A percentile compares a stretch with the other conserved stretches of the same genome.
Evolutionary conservation across 2,888 invertebrate genomes (phyloP).

Genomic region (Rhaphigaster nebulosa): DNA sequence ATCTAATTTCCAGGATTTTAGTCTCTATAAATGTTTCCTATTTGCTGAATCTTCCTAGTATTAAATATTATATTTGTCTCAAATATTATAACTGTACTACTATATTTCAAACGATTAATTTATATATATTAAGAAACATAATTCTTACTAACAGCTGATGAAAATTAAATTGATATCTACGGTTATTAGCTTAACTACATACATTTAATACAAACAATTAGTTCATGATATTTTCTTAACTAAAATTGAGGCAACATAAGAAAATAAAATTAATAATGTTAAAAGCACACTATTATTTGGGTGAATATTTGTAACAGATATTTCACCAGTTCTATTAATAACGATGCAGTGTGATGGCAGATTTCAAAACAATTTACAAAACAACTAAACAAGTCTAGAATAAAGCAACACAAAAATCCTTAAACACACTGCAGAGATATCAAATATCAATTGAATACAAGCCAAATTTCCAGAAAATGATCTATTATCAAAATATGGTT

Average conservation of each 20-base stretch:
- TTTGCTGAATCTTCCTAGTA: too few relatives aligned
- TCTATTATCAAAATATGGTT: background rate
- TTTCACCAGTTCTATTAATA: conserved; percentile 30
- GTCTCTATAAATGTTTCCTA: too few relatives aligned
- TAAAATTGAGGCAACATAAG: background rate
- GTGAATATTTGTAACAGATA: background rate
- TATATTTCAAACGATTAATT: too few relatives aligned
- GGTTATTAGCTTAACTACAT: background rate
- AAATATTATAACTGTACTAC: too few relatives aligned
- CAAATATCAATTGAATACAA: conserved; percentile 14
- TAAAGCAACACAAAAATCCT: background rate
- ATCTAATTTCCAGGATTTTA: too few relatives aligned
- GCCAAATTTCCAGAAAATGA: conserved; percentile 4
- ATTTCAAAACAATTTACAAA: conserved; percentile 46
- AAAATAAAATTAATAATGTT: background rate
- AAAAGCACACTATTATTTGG: background rate
- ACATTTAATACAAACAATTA: background rate
- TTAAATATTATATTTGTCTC: too few relatives aligned
- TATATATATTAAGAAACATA: too few relatives aligned
- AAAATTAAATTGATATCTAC: background rate
- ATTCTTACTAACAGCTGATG: background rate
- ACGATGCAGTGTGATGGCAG: background rate
- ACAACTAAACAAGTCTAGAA: background rate
- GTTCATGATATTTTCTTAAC: background rate
- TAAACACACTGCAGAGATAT: conserved; percentile 23